A percentile compares a stretch with the other conserved stretches of the same genome.
Evolutionary conservation across 35 echinoderm and acorn worm genomes (phyloP).

Genomic region (Nesometra sesokonis): DNA sequence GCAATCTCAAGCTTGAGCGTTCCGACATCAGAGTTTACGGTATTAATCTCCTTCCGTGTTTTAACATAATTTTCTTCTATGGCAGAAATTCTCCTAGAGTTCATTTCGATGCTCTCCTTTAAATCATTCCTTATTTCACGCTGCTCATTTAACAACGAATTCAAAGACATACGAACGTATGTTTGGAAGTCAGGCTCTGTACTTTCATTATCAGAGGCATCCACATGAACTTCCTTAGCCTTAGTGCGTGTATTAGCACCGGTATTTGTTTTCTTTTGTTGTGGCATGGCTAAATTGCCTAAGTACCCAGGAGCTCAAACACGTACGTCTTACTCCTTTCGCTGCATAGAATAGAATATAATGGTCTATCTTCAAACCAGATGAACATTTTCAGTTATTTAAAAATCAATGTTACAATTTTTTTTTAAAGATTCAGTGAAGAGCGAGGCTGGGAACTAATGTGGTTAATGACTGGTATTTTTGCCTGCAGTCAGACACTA

Average conservation of each 20-base stretch:
- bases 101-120: not conserved
- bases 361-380: too few species aligned
- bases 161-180: not conserved
- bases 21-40: not conserved
- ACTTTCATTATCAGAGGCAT: too few species aligned
- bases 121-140: not conserved
- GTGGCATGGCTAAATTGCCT: too few species aligned
- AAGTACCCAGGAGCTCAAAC: too few species aligned
- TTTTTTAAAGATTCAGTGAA: slow-evolving; percentile 55
- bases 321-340: too few species aligned
- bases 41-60: not conserved
- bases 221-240: too few species aligned
- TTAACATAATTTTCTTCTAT: not conserved
- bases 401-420: too few species aligned
- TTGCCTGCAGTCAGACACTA: slow-evolving; percentile 83
- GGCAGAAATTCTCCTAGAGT: not conserved
- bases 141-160: not conserved
- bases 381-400: too few species aligned
- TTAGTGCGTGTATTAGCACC: too few species aligned
- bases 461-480: slow-evolving; percentile 95
- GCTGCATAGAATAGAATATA: too few species aligned
- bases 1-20: not conserved
- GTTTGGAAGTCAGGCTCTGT: not conserved
- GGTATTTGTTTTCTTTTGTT: too few species aligned
- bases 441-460: slow-evolving; percentile 95